Percentiles rank a stretch among this genome's conserved stretches.
Evolutionary conservation across 2,888 invertebrate species (phyloP).

Genomic region (Spisula subtruncata): DNA sequence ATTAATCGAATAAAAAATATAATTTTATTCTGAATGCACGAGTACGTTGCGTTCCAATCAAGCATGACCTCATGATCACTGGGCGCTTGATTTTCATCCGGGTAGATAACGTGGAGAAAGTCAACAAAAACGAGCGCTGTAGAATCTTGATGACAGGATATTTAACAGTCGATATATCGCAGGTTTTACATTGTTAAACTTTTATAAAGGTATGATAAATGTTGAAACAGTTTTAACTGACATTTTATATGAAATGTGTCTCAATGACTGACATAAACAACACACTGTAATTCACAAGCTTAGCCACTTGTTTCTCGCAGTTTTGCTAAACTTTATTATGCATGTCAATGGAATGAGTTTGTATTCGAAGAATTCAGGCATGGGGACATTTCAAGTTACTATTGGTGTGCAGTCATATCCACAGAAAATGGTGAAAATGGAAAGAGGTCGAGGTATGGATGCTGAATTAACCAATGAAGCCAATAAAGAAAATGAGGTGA

Average conservation of each 20-base stretch:
- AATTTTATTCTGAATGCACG: no score
- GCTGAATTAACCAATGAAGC: slow-evolving; percentile 27
- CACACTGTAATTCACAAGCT: slow-evolving; percentile 38
- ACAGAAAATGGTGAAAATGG: slow-evolving; percentile 39
- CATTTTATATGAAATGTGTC: slow-evolving; percentile 35
- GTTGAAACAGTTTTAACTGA: slow-evolving; percentile 28
- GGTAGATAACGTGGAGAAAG: slow-evolving; percentile 49
- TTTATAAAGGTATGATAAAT: slow-evolving; percentile 36
- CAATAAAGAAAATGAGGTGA: slow-evolving; percentile 58
- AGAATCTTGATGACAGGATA: background rate
- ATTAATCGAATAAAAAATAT: no score
- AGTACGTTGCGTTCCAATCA: slow-evolving; percentile 36
- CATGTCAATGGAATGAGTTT: slow-evolving; percentile 52
- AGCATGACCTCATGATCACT: slow-evolving; percentile 33
- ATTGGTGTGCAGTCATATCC: slow-evolving; percentile 47
- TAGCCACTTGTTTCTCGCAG: background rate
- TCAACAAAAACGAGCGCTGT: slow-evolving; percentile 40
- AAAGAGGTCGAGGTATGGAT: slow-evolving; percentile 13
- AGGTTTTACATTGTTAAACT: slow-evolving; percentile 19
- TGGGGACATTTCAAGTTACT: slow-evolving; percentile 53
- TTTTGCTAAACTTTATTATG: slow-evolving; percentile 34
- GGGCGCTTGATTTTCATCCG: slow-evolving; percentile 49
- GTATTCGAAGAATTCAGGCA: slow-evolving; percentile 38
- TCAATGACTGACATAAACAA: slow-evolving; percentile 43
- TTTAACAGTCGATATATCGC: background rate